Evolutionary conservation across 2,113 vertebrate species (phyloP), one percentile per base, ranked within the genome.

Genomic region (Gallinago media): DNA sequence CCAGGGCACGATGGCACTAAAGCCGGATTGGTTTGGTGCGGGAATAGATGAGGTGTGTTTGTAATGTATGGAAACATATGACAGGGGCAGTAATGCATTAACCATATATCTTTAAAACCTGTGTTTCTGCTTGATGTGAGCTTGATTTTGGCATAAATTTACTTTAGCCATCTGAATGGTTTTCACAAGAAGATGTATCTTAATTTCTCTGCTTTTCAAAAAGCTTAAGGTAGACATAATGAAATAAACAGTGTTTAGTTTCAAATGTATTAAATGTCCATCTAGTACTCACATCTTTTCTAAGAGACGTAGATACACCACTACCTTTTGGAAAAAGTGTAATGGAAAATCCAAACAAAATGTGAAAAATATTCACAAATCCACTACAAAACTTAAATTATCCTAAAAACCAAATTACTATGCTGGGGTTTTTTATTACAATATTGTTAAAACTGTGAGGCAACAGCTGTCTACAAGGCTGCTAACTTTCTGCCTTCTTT

Each of bases 191-290:
- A 65, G 15, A 26, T n/a, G 2, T 23, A 32, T 70, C 54, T 62
- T 67, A 56, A 85, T 38, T 89, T 85, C 15, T 87, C 71, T 62
- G 15, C 13, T 80, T 78, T 87, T 65, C 31, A 36, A 66, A 94
- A 82, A 58, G 26, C 66, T 82, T 8, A 1, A n/a, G n/a, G n/a
- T 12, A 91, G 46, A 54, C 10, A 14, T 32, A 71, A 3, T 68
- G 50, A 92, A 68, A 68, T 49, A 58, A 82, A 44, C 4, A 23
- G 25, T 5, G 3, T 32, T 94, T 74, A 2, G 38, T 65, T 85
- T 82, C 46, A 70, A 26, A 29, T 91, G 15, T 42, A 14, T 73
- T 72, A 62, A 44, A 32, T 31, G 18, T 38, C 27, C 25, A 15
- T 47, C 25, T 54, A 72, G 29, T 49, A 29, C 19, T 82, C 36